A percentile compares a stretch with the other conserved stretches of the same genome.
phyloP scores from a whole-genome alignment of 2,797 vertebrate species.

The Bradypodion pumilum region DNA sequence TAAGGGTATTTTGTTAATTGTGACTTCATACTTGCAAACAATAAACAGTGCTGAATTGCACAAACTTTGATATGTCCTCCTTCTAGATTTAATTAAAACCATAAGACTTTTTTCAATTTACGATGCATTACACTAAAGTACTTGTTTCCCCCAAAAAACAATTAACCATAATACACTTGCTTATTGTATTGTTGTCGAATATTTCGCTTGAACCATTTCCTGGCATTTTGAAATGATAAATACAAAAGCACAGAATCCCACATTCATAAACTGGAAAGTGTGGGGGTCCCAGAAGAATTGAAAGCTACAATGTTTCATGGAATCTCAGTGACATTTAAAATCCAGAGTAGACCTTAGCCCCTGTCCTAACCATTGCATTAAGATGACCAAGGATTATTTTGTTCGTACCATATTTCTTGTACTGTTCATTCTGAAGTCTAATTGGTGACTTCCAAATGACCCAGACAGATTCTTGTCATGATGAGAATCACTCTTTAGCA shows the following conservation, averaged over 20 bases:
- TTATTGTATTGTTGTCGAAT: background rate
- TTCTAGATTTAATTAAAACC: background rate
- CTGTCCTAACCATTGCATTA: background rate
- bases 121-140: constrained; percentile 21
- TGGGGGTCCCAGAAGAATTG: too few relatives aligned
- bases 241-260: too few relatives aligned
- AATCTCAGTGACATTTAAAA: background rate
- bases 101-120: background rate
- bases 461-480: too few relatives aligned
- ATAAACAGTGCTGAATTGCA: constrained; percentile 1
- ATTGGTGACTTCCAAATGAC: too few relatives aligned
- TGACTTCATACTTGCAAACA: background rate
- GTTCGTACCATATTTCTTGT: background rate
- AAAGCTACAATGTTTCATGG: too few relatives aligned
- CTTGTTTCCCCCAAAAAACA: background rate
- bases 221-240: too few relatives aligned
- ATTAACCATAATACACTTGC: background rate
- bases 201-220: background rate
- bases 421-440: too few relatives aligned
- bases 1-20: background rate
- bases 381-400: background rate
- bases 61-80: background rate
- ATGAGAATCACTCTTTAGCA: too few relatives aligned
- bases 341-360: background rate
- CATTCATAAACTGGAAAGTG: too few relatives aligned